These are phyloP conservation scores for Noctua janthina DNA, from an alignment of 2,888 invertebrate species.

Conservation along the genomic window DNA sequence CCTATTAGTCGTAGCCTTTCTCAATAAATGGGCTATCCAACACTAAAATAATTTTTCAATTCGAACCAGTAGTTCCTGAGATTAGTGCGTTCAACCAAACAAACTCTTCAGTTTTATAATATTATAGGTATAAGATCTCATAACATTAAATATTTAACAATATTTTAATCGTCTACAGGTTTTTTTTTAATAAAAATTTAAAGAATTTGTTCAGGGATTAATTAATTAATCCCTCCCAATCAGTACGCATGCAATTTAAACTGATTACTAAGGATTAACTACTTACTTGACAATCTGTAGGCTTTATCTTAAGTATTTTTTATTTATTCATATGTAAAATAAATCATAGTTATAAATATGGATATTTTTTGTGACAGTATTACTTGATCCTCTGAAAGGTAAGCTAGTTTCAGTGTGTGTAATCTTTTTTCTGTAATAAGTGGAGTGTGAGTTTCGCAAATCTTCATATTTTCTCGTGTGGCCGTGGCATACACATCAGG, in stretches of 20 bases:
- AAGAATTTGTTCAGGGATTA: constrained; percentile 5
- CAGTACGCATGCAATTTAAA: constrained; percentile 8
- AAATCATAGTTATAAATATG: neutral
- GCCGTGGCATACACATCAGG: neutral
- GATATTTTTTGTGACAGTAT: neutral
- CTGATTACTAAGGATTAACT: constrained; percentile 36
- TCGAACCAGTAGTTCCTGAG: too few relatives aligned
- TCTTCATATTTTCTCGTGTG: neutral
- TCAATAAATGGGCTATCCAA: too few relatives aligned
- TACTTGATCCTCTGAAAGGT: constrained; percentile 34
- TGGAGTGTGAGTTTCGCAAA: neutral
- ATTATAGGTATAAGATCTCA: too few relatives aligned
- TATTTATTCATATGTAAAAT: neutral
- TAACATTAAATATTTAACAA: too few relatives aligned
- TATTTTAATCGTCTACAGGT: too few relatives aligned
- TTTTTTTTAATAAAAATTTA: too few relatives aligned
- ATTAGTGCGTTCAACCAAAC: too few relatives aligned
- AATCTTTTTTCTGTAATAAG: neutral
- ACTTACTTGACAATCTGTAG: constrained; percentile 23
- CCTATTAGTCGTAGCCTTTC: too few relatives aligned
- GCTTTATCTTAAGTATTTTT: constrained; percentile 29
- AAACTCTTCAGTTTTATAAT: too few relatives aligned
- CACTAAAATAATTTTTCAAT: too few relatives aligned
- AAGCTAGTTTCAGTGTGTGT: constrained; percentile 18
- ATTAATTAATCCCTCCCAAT: constrained; percentile 33